A percentile compares a stretch with the other conserved stretches of the same genome.
Evolutionary conservation across 1,140 invertebrate genomes (phyloP).

Genomic region (Diachasma alloeum): DNA sequence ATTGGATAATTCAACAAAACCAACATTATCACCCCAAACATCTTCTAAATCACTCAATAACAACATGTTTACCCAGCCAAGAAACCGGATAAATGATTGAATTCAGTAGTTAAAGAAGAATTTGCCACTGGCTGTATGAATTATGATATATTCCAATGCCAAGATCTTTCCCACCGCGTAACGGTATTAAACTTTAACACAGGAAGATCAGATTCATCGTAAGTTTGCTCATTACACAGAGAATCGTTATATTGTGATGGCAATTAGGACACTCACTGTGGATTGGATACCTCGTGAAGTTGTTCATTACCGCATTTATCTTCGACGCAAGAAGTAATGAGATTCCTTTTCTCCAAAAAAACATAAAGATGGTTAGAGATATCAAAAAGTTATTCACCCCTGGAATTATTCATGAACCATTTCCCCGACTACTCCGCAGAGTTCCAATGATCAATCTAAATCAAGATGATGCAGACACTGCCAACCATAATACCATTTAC

Average conservation of each 20-base stretch:
- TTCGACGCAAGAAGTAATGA: background rate
- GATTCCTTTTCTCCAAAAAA: background rate
- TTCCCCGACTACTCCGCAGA: background rate
- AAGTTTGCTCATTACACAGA: background rate
- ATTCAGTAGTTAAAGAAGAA: background rate
- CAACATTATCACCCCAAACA: background rate
- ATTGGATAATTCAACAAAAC: background rate
- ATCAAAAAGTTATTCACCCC: background rate
- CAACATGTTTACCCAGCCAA: background rate
- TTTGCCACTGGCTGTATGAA: background rate
- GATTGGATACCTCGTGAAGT: background rate
- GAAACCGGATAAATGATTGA: background rate
- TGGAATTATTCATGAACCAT: background rate
- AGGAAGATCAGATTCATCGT: slow-evolving; percentile 12
- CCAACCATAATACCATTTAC: background rate
- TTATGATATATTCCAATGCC: background rate
- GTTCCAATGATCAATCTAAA: background rate
- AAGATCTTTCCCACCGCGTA: slow-evolving; percentile 13
- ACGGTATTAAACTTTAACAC: slow-evolving; percentile 1
- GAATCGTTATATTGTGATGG: slow-evolving; percentile 10
- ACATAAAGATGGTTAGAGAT: background rate
- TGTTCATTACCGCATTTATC: background rate
- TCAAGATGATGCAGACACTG: background rate
- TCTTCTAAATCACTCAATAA: background rate
- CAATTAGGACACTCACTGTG: slow-evolving; percentile 5